phyloP scores from a whole-genome alignment of 2,797 vertebrate genomes.

The Meda fulgida region DNA sequence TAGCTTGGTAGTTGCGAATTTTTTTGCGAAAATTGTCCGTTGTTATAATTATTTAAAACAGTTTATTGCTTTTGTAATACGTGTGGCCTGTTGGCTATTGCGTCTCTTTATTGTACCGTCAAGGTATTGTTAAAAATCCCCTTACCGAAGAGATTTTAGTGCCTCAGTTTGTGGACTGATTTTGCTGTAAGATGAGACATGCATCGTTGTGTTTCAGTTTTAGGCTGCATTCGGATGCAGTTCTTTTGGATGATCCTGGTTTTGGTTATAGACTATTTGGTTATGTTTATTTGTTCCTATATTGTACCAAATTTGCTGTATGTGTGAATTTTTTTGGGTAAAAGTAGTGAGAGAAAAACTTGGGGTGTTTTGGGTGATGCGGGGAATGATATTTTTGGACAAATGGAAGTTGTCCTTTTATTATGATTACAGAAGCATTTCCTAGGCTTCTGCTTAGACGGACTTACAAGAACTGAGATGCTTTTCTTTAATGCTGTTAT shows the following conservation, averaged over 20 bases:
- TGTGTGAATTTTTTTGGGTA: not conserved
- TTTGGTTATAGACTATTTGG: no score
- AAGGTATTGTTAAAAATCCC: not conserved
- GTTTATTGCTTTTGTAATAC: not conserved
- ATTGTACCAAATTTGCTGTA: not conserved
- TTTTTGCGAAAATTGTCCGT: not conserved
- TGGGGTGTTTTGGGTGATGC: not conserved
- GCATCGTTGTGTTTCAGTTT: not conserved
- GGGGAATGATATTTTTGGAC: not conserved
- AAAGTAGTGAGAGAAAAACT: not conserved
- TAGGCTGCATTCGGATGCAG: not conserved
- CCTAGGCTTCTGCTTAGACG: not conserved
- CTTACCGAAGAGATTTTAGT: constrained; percentile 16
- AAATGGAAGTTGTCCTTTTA: not conserved
- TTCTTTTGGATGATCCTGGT: not conserved
- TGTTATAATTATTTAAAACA: not conserved
- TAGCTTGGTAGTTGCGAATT: not conserved
- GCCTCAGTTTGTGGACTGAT: constrained; percentile 15
- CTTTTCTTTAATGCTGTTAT: not conserved
- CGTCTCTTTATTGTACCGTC: not conserved
- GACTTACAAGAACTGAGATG: not conserved
- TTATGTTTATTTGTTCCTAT: not conserved
- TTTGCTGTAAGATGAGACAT: not conserved
- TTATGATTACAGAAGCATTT: not conserved
- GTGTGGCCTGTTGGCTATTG: not conserved